phyloP scores from a whole-genome alignment of 1,140 invertebrate species.

The Heliconius congener region DNA sequence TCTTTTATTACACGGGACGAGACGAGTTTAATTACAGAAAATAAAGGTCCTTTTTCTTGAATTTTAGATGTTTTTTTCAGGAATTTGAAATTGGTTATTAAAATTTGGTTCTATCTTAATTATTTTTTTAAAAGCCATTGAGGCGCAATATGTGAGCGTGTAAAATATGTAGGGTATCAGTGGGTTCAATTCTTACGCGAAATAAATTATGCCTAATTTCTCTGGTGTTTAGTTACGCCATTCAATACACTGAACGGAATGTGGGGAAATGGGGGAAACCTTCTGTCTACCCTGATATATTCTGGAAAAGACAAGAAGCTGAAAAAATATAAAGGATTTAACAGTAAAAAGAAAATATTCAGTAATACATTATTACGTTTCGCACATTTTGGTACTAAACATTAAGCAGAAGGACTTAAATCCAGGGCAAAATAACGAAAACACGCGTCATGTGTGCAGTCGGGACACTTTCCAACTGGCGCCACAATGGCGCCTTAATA shows the following conservation, averaged over 20 bases:
- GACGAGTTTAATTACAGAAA: constrained; percentile 16
- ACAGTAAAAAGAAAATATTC: neutral
- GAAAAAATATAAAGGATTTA: no score
- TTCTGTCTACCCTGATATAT: no score
- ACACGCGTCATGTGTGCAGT: neutral
- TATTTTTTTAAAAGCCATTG: neutral
- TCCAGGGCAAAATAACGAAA: neutral
- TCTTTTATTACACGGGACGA: constrained; percentile 27
- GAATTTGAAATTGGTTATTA: neutral
- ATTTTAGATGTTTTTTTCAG: neutral
- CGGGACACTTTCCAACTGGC: neutral
- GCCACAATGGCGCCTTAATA: neutral
- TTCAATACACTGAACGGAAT: neutral
- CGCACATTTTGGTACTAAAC: neutral
- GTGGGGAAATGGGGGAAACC: neutral
- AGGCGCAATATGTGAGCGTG: no score
- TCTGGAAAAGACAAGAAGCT: no score
- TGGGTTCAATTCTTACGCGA: neutral
- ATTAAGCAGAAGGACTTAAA: neutral
- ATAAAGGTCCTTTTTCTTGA: neutral
- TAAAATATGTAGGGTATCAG: no score
- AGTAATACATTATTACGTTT: neutral
- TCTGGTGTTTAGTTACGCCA: neutral
- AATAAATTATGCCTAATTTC: neutral
- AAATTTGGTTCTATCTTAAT: neutral